Percentiles rank a stretch among this genome's conserved stretches.
Evolutionary conservation across 2,888 invertebrate species (phyloP).

Genomic region (Tachina lurida): DNA sequence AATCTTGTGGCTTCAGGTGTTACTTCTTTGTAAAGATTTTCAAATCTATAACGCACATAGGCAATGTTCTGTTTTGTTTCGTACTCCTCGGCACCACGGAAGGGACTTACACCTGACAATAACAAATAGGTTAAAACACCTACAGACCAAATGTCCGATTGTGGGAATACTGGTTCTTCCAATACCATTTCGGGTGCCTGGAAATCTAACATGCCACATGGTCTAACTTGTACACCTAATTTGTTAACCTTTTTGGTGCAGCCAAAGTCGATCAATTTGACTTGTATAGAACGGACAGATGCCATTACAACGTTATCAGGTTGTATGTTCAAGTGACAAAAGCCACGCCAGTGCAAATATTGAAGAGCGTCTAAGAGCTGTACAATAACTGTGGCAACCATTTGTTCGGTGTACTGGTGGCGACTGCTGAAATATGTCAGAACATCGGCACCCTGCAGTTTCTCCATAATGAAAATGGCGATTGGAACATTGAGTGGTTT

Average conservation of each 20-base stretch:
- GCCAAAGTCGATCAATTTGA: slow-evolving; percentile 97
- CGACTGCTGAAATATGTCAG: slow-evolving; percentile 93
- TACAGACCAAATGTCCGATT: slow-evolving; percentile 98
- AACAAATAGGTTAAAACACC: slow-evolving; percentile 96
- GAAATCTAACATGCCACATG: slow-evolving; percentile 89
- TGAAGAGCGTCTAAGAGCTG: slow-evolving; percentile 95
- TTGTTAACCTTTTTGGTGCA: slow-evolving; percentile 92
- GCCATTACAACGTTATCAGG: slow-evolving; percentile 98
- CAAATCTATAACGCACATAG: slow-evolving; percentile 96
- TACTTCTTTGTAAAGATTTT: slow-evolving; percentile 96
- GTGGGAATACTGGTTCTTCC: slow-evolving; percentile 93
- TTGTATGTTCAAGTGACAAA: slow-evolving; percentile 94
- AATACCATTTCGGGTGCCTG: slow-evolving; percentile 94
- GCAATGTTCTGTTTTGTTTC: slow-evolving; percentile 96
- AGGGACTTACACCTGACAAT: slow-evolving; percentile 96
- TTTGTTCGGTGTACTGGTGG: slow-evolving; percentile 96
- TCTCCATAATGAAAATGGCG: slow-evolving; percentile 90
- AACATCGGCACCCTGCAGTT: slow-evolving; percentile 95
- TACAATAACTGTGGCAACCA: slow-evolving; percentile 92
- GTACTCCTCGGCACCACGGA: slow-evolving; percentile 90
- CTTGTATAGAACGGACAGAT: slow-evolving; percentile 90
- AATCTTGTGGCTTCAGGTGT: slow-evolving; percentile 96
- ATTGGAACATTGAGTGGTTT: slow-evolving; percentile 87
- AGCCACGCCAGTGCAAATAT: slow-evolving; percentile 97
- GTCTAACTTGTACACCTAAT: slow-evolving; percentile 87